Evolutionary conservation across 2,797 vertebrate genomes (phyloP).

Genomic region (Urocyon cinereoargenteus): DNA sequence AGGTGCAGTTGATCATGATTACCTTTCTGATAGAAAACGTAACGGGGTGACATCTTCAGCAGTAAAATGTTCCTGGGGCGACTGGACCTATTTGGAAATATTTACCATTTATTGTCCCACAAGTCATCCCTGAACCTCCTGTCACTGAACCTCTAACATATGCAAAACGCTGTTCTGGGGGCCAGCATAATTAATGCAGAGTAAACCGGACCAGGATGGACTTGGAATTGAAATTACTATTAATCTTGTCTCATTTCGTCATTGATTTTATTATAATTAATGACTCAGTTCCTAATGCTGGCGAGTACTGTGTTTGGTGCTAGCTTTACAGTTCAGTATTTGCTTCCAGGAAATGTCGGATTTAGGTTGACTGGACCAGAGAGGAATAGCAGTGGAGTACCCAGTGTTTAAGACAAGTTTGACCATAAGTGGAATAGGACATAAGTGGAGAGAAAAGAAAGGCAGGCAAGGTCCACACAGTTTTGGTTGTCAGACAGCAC

Average conservation of each 20-base stretch:
- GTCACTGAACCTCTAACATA: background rate
- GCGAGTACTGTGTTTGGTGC: background rate
- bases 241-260: background rate
- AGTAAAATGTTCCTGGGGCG: background rate
- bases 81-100: background rate
- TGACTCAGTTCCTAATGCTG: background rate
- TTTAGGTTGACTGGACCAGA: background rate
- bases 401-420: background rate
- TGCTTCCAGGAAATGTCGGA: background rate
- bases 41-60: background rate
- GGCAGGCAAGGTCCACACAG: too few relatives aligned
- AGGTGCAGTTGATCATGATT: constrained; percentile 87
- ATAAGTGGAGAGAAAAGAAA: background rate
- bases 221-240: background rate
- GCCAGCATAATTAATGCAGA: background rate
- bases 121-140: background rate
- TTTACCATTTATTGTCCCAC: background rate
- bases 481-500: background rate
- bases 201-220: background rate
- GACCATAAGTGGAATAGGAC: background rate
- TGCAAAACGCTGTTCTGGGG: background rate
- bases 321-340: background rate
- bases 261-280: background rate
- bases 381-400: background rate
- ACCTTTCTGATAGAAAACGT: background rate